phyloP scores from a whole-genome alignment of 2,113 vertebrate genomes.

The Dromaius novaehollandiae region DNA sequence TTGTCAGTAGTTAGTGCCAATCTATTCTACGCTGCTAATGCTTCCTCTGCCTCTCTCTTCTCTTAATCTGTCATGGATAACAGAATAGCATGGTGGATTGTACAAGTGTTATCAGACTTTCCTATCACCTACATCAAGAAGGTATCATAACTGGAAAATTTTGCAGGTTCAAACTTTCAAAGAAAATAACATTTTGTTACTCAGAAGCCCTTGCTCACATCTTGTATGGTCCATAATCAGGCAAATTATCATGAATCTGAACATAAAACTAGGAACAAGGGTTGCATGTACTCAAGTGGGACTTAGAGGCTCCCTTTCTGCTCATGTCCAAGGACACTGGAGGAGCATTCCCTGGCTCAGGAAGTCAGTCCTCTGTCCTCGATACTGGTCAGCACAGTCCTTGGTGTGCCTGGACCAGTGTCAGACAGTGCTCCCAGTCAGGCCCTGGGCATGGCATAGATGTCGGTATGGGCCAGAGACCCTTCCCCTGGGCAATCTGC shows the following conservation, averaged over 20 bases:
- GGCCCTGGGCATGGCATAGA: neutral
- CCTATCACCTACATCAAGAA: neutral
- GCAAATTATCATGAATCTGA: neutral
- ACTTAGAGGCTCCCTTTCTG: neutral
- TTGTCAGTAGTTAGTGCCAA: neutral
- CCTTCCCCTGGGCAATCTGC: neutral
- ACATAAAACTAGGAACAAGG: neutral
- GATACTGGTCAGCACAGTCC: too few species aligned
- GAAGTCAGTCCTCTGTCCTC: neutral
- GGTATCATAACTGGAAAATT: neutral
- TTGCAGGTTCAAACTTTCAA: neutral
- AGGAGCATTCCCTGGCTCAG: neutral
- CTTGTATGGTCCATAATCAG: rapidly evolving
- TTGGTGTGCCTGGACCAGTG: neutral
- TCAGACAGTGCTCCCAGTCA: neutral
- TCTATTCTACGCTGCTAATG: neutral
- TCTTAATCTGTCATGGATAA: neutral
- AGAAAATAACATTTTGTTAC: neutral
- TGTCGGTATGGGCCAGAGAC: neutral
- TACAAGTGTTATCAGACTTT: neutral
- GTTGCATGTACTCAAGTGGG: neutral
- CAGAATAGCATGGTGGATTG: rapidly evolving
- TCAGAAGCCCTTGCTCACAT: neutral
- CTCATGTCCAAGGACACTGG: rapidly evolving
- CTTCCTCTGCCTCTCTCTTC: neutral